phyloP scores from a whole-genome alignment of 1,140 invertebrate genomes.

The Pemphigus obesinymphae region DNA sequence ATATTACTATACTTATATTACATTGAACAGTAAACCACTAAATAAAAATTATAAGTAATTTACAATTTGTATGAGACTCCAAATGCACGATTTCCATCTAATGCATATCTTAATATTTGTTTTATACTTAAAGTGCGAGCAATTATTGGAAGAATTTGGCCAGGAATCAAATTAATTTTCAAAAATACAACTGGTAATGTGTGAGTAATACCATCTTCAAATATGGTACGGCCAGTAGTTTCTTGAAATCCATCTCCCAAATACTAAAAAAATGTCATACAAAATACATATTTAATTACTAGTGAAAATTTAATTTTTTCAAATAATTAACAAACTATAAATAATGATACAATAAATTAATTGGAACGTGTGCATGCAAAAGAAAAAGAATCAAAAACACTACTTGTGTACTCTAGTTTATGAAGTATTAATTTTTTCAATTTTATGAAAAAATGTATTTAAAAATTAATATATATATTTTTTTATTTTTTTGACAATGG shows the following conservation, averaged over 20 bases:
- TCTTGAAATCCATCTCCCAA: constrained; percentile 14
- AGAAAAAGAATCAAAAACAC: too few species aligned
- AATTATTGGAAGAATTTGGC: constrained; percentile 19
- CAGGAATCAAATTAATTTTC: background rate
- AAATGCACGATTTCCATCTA: background rate
- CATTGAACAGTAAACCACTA: background rate
- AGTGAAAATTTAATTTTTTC: background rate
- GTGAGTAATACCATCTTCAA: constrained; percentile 3
- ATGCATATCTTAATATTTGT: background rate
- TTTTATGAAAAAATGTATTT: too few species aligned
- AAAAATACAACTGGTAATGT: constrained; percentile 16
- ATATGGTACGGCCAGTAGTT: background rate
- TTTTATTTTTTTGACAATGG: too few species aligned
- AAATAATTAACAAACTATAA: too few species aligned
- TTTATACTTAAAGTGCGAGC: background rate
- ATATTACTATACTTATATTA: background rate
- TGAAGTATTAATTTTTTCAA: too few species aligned
- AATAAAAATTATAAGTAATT: background rate
- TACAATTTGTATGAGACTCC: constrained; percentile 22
- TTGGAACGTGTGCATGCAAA: too few species aligned
- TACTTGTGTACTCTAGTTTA: too few species aligned
- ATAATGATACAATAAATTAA: too few species aligned
- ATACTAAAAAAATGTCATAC: background rate
- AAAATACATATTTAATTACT: background rate
- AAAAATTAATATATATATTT: too few species aligned